phyloP scores from a whole-genome alignment of 1,140 invertebrate species.

The Araneus ventricosus region DNA sequence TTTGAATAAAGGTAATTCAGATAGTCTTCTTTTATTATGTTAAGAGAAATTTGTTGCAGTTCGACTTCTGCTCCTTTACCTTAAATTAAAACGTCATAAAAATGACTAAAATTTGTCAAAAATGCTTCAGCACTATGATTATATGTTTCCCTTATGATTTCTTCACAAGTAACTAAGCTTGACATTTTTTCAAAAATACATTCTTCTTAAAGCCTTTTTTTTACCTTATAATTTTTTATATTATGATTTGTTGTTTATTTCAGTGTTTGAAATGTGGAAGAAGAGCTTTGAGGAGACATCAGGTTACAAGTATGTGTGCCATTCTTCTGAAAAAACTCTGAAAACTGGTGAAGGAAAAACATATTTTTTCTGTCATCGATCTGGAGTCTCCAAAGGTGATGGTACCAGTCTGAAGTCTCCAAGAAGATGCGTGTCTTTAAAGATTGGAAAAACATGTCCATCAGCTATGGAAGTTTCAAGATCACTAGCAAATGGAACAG shows the following conservation, averaged over 20 bases:
- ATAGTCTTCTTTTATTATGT: too few relatives aligned
- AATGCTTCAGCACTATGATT: too few relatives aligned
- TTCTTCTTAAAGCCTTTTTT: too few relatives aligned
- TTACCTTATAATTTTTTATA: not conserved
- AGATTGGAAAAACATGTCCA: conserved; percentile 64
- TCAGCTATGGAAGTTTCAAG: conserved; percentile 62
- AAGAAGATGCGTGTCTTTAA: conserved; percentile 17
- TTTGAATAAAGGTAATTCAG: too few relatives aligned
- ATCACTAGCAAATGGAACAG: conserved; percentile 48
- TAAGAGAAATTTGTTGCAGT: too few relatives aligned
- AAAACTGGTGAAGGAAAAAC: conserved; percentile 53
- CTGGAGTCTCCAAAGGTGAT: conserved; percentile 28
- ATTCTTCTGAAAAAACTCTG: conserved; percentile 51
- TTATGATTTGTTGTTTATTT: not conserved
- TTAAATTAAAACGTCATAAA: too few relatives aligned
- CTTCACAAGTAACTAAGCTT: too few relatives aligned
- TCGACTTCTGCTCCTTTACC: too few relatives aligned
- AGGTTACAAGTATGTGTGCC: conserved; percentile 31
- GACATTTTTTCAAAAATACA: too few relatives aligned
- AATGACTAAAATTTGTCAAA: too few relatives aligned
- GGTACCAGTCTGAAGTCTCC: not conserved
- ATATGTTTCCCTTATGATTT: too few relatives aligned
- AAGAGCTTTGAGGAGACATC: conserved; percentile 24
- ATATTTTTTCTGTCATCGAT: conserved; percentile 68
- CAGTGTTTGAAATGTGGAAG: conserved; percentile 69